These are phyloP conservation scores for Ophion obscuratus DNA, from an alignment of 2,888 invertebrate species.

Conservation along the genomic window DNA sequence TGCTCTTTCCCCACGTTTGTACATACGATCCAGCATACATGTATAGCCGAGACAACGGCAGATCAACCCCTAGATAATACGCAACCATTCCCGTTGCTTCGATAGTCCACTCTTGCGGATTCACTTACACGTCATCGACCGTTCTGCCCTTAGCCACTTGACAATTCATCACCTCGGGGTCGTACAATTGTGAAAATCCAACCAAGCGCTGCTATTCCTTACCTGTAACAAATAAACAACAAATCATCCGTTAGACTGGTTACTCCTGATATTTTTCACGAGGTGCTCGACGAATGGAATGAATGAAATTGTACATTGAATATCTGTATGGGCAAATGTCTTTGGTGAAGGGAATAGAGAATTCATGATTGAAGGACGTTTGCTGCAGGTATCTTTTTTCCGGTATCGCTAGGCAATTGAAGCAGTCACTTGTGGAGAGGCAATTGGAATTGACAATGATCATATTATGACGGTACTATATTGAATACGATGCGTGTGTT, in stretches of 20 bases:
- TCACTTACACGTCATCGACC: constrained; percentile 69
- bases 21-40: constrained; percentile 37
- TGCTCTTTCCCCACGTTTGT: constrained; percentile 24
- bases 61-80: constrained; percentile 26
- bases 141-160: background rate
- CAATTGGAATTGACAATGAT: constrained; percentile 10
- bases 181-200: background rate
- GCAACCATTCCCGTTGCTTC: constrained; percentile 33
- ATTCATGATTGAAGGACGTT: too few relatives aligned
- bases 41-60: constrained; percentile 30
- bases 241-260: constrained; percentile 47
- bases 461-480: constrained; percentile 16
- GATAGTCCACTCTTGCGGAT: constrained; percentile 62
- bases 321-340: too few relatives aligned
- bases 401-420: constrained; percentile 6
- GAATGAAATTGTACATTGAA: background rate
- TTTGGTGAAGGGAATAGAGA: too few relatives aligned
- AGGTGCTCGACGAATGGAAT: background rate
- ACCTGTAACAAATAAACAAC: constrained; percentile 70
- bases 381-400: background rate
- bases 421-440: constrained; percentile 21
- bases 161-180: constrained; percentile 12
- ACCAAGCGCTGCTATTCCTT: constrained; percentile 50
- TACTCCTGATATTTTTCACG: background rate
- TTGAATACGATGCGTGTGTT: background rate